Evolutionary conservation across 2,888 invertebrate genomes (phyloP).

Genomic region (Cantharis rufa): DNA sequence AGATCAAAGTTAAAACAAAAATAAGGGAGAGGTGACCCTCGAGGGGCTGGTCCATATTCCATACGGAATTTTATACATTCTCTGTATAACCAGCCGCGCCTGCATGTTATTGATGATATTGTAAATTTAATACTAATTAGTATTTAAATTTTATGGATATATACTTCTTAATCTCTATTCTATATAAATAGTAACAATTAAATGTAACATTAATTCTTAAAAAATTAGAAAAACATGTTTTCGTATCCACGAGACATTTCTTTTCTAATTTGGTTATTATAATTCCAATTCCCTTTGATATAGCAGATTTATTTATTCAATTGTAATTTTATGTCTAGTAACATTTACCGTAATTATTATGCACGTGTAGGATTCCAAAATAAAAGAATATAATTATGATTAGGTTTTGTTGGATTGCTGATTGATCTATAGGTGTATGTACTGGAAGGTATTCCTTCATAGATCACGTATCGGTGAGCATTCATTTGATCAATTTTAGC

Average conservation of each 20-base stretch:
- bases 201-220: not conserved
- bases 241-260: constrained; percentile 1
- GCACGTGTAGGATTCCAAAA: constrained; percentile 55
- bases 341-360: constrained; percentile 55
- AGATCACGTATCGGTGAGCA: constrained; percentile 49
- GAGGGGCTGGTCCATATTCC: not conserved
- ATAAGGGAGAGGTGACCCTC: not conserved
- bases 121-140: not conserved
- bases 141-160: not conserved
- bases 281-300: constrained; percentile 13
- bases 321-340: constrained; percentile 45
- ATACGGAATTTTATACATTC: not conserved
- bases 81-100: not conserved
- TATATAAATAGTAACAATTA: not conserved
- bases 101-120: not conserved
- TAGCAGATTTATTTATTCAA: constrained; percentile 49
- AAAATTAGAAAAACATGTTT: constrained; percentile 6
- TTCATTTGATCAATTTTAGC: constrained; percentile 39
- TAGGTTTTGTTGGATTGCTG: constrained; percentile 52
- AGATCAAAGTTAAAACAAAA: not conserved
- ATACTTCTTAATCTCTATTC: not conserved
- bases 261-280: constrained; percentile 11
- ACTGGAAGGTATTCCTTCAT: constrained; percentile 51
- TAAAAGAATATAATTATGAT: constrained; percentile 51
- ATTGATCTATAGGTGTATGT: constrained; percentile 52